Conservation (phyloP, 1,140 invertebrate genomes). For the Hestina assimilis region DNA sequence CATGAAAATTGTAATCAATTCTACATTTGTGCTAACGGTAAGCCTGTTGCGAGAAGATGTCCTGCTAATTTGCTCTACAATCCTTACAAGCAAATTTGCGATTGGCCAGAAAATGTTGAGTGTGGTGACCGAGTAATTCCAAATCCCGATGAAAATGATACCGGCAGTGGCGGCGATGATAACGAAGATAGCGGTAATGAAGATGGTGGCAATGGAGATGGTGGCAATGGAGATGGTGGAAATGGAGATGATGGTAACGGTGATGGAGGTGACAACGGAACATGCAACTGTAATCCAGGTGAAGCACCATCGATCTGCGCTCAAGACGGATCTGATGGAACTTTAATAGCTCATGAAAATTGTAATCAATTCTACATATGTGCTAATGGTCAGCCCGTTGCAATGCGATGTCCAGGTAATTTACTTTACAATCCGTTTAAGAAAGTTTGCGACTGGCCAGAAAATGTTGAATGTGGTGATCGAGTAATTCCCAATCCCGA, state of each 20-base stretch:
- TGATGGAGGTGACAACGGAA: slow-evolving; percentile 1
- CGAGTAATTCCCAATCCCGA: too few species aligned
- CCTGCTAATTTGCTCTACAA: slow-evolving; percentile 31
- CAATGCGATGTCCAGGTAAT: too few species aligned
- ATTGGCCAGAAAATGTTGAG: slow-evolving; percentile 62
- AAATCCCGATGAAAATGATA: too few species aligned
- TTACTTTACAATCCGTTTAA: too few species aligned
- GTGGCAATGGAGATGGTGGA: not conserved
- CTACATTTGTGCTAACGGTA: slow-evolving; percentile 33
- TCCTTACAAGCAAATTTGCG: slow-evolving; percentile 31
- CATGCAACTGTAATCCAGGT: slow-evolving; percentile 41
- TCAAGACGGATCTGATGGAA: too few species aligned
- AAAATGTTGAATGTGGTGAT: too few species aligned
- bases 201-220: not conserved
- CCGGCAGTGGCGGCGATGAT: not conserved
- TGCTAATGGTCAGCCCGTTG: too few species aligned
- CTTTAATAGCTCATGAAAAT: too few species aligned
- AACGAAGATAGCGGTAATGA: slow-evolving; percentile 14
- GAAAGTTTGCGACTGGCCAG: too few species aligned
- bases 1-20: slow-evolving; percentile 42
- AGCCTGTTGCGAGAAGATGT: slow-evolving; percentile 21
- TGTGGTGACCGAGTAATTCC: slow-evolving; percentile 18
- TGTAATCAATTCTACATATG: too few species aligned
- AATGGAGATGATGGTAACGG: slow-evolving; percentile 21
- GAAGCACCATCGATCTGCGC: too few species aligned